Conservation (phyloP, 2,113 vertebrate species). For the Syngnathoides biaculeatus region DNA sequence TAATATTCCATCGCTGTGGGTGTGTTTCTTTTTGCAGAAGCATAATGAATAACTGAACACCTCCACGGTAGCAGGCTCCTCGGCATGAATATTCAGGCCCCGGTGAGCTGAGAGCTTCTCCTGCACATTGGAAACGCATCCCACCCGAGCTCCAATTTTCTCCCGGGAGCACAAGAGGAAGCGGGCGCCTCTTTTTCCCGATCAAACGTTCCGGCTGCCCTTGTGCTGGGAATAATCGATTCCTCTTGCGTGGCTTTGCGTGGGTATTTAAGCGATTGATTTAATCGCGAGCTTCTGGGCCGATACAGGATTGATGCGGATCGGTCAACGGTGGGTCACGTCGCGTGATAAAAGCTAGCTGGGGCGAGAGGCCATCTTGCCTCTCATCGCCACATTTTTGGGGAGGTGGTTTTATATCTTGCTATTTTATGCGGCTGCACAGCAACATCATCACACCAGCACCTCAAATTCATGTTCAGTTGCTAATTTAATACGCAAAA, state of each 20-base stretch:
- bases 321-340: slow-evolving; percentile 35
- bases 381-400: neutral
- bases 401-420: slow-evolving; percentile 34
- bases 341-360: slow-evolving; percentile 31
- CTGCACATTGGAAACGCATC: slow-evolving; percentile 39
- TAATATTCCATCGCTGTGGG: slow-evolving; percentile 76
- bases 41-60: slow-evolving; percentile 76
- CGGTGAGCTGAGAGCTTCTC: slow-evolving; percentile 53
- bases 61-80: slow-evolving; percentile 62
- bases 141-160: slow-evolving; percentile 24
- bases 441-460: too few relatives aligned
- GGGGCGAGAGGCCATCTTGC: slow-evolving; percentile 11
- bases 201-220: slow-evolving; percentile 36
- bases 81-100: slow-evolving; percentile 74
- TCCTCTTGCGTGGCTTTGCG: slow-evolving; percentile 54
- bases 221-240: slow-evolving; percentile 62
- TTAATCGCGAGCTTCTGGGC: slow-evolving; percentile 51
- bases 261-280: slow-evolving; percentile 73
- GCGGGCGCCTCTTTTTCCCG: slow-evolving; percentile 9
- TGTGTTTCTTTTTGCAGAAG: slow-evolving; percentile 72
- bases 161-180: slow-evolving; percentile 32
- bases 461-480: too few relatives aligned
- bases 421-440: too few relatives aligned
- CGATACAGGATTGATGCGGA: slow-evolving; percentile 64
- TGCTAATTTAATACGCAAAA: too few relatives aligned